Conservation (phyloP, 2,113 vertebrate genomes). For the Scopus umbretta region DNA sequence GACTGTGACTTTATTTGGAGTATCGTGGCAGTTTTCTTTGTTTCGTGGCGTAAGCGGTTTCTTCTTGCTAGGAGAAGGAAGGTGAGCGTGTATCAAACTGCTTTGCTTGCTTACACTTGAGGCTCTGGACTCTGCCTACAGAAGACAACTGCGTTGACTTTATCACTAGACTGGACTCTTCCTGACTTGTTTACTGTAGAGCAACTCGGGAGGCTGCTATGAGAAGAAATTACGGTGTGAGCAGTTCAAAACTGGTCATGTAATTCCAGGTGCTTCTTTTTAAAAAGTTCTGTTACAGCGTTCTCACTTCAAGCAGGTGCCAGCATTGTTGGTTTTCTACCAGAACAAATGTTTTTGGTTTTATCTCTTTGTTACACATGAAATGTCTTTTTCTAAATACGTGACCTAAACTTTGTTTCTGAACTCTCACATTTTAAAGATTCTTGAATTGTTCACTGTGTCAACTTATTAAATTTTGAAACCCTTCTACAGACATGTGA, state of each 20-base stretch:
- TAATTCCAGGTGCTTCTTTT: background rate
- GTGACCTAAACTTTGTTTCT: background rate
- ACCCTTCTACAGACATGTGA: background rate
- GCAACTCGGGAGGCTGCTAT: background rate
- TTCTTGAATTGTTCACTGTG: background rate
- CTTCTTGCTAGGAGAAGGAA: background rate
- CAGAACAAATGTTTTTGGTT: background rate
- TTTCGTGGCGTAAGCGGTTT: background rate
- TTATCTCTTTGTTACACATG: background rate
- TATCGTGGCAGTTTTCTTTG: accelerated
- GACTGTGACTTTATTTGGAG: background rate
- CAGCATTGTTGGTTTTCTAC: background rate
- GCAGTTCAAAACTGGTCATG: background rate
- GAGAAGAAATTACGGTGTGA: background rate
- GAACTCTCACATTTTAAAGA: background rate
- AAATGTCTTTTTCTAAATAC: background rate
- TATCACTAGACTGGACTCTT: background rate
- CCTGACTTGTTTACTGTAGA: background rate
- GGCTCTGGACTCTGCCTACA: background rate
- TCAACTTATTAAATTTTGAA: background rate
- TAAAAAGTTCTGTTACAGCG: background rate
- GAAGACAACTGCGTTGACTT: background rate
- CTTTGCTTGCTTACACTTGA: accelerated
- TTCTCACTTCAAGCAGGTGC: background rate
- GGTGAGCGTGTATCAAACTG: background rate